phyloP scores from a whole-genome alignment of 2,888 invertebrate genomes.

The Acleris emargana region DNA sequence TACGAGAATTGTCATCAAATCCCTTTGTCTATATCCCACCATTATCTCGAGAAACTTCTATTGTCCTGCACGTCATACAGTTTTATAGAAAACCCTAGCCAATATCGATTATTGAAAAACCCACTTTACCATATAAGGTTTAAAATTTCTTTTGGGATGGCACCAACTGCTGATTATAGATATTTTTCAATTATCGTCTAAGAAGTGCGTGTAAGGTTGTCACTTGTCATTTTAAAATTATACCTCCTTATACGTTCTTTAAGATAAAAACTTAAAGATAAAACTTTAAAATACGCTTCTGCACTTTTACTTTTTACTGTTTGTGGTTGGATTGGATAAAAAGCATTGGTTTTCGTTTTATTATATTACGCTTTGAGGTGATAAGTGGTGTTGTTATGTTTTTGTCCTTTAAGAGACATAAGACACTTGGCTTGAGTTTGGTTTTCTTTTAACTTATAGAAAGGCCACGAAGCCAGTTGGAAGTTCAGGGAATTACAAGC shows the following conservation, averaged over 20 bases:
- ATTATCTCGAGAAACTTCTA: constrained; percentile 48
- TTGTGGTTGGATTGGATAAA: neutral
- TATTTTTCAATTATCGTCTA: constrained; percentile 51
- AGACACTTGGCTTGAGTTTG: too few relatives aligned
- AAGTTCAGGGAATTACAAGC: too few relatives aligned
- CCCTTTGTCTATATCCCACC: constrained; percentile 49
- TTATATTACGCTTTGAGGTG: neutral
- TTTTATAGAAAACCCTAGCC: constrained; percentile 46
- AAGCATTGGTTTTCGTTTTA: neutral
- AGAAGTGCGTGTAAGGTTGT: constrained; percentile 42
- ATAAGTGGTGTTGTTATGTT: neutral
- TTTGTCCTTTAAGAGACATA: neutral
- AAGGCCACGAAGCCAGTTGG: too few relatives aligned
- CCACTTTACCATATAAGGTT: constrained; percentile 34
- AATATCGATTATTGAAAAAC: constrained; percentile 21
- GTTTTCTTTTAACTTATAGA: too few relatives aligned
- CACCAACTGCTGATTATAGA: constrained; percentile 44
- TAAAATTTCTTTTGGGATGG: constrained; percentile 40
- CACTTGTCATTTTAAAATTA: constrained; percentile 53
- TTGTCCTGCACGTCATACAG: constrained; percentile 52
- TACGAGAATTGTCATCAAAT: constrained; percentile 43
- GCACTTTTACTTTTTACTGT: constrained; percentile 6
- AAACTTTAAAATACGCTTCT: constrained; percentile 8
- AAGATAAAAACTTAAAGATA: constrained; percentile 1
- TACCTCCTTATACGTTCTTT: constrained; percentile 41